phyloP scores from a whole-genome alignment of 2,797 vertebrate genomes.

The Lithobates pipiens region DNA sequence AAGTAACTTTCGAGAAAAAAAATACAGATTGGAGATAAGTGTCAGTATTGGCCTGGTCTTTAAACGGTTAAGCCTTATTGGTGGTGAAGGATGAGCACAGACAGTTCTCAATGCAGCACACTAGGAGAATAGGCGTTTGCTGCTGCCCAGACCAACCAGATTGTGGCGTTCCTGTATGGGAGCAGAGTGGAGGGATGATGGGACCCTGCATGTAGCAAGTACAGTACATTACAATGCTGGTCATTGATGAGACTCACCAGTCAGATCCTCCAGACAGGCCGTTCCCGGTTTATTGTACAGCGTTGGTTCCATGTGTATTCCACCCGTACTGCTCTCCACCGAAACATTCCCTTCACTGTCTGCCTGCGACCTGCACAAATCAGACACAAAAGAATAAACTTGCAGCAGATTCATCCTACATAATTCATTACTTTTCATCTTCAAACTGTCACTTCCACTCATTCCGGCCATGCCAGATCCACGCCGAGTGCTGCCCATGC shows the following conservation, averaged over 20 bases:
- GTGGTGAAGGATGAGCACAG: too few species aligned
- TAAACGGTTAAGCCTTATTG: too few species aligned
- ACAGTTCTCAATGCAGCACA: too few species aligned
- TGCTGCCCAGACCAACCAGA: too few species aligned
- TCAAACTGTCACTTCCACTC: slow-evolving; percentile 61
- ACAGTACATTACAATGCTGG: too few species aligned
- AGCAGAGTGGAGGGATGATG: too few species aligned
- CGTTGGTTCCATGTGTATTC: slow-evolving; percentile 79
- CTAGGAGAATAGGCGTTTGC: too few species aligned
- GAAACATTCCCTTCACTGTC: slow-evolving; percentile 85
- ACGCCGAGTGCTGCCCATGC: slow-evolving; percentile 34
- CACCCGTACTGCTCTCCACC: slow-evolving; percentile 78
- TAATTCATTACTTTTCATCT: slow-evolving; percentile 74
- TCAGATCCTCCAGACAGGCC: slow-evolving; percentile 86
- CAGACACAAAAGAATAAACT: slow-evolving; percentile 57
- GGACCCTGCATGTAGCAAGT: too few species aligned
- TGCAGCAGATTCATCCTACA: slow-evolving; percentile 69
- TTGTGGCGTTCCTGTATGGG: too few species aligned
- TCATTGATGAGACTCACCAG: slow-evolving; percentile 76
- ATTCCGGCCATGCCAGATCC: slow-evolving; percentile 72
- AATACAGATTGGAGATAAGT: too few species aligned
- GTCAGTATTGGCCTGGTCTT: too few species aligned
- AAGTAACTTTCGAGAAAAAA: too few species aligned
- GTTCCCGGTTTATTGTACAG: slow-evolving; percentile 87
- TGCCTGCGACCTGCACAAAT: slow-evolving; percentile 86